These are phyloP conservation scores for Furcula furcula DNA, from an alignment of 2,888 invertebrate genomes.

Conservation along the genomic window DNA sequence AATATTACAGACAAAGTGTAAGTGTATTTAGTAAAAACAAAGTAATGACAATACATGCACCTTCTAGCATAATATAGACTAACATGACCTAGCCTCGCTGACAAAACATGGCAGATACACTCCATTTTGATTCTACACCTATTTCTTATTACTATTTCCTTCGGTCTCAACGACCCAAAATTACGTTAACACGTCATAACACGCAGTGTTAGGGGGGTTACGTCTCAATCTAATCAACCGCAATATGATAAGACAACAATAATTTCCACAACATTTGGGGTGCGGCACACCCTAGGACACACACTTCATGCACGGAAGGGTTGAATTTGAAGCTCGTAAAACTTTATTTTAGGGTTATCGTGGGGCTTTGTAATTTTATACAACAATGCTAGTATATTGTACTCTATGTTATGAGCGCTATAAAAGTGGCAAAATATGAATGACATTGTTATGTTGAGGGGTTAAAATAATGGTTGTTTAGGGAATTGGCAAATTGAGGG, in stretches of 20 bases:
- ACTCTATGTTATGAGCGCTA: constrained; percentile 17
- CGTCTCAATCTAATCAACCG: constrained; percentile 26
- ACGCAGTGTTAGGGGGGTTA: constrained; percentile 12
- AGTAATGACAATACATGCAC: no score
- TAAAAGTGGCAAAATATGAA: constrained; percentile 13
- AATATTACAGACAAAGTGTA: no score
- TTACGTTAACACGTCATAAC: constrained; percentile 9
- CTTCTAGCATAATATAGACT: no score
- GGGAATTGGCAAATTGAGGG: no score
- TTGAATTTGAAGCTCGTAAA: constrained; percentile 30
- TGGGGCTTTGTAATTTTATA: constrained; percentile 15
- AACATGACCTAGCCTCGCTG: no score
- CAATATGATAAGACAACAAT: constrained; percentile 4
- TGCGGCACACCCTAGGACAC: constrained; percentile 2
- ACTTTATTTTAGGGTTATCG: constrained; percentile 29
- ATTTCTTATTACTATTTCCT: no score
- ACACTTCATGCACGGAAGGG: constrained; percentile 9
- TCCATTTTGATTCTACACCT: no score
- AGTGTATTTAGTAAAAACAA: no score
- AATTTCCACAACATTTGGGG: not conserved
- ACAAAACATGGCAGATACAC: no score
- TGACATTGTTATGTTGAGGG: no score
- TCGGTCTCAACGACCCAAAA: constrained; percentile 3
- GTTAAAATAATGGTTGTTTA: no score
- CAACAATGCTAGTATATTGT: constrained; percentile 13